Evolutionary conservation across 1,140 invertebrate species (phyloP).

Genomic region (Littorina saxatilis): DNA sequence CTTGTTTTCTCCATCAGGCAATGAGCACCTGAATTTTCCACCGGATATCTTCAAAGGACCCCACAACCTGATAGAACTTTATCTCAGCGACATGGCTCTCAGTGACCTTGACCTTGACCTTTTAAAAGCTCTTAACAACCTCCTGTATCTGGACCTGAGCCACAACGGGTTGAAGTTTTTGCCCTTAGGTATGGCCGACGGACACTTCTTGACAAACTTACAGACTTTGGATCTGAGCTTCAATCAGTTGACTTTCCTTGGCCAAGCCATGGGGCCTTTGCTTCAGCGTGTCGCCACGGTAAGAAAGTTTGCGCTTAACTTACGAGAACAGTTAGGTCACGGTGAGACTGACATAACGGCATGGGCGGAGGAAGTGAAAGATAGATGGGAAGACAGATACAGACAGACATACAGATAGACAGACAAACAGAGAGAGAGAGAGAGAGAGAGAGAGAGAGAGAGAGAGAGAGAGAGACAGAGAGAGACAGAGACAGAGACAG

Average conservation of each 20-base stretch:
- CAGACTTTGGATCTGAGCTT: not conserved
- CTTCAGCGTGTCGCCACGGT: not conserved
- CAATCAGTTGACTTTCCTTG: not conserved
- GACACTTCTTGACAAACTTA: not conserved
- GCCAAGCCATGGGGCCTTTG: not conserved
- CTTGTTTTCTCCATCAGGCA: conserved; percentile 2
- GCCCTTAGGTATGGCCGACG: not conserved
- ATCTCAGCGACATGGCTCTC: not conserved
- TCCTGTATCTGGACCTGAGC: not conserved
- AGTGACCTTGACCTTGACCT: not conserved
- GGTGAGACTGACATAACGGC: not conserved
- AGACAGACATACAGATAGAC: too few species aligned
- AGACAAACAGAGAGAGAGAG: too few species aligned
- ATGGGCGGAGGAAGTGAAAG: not conserved
- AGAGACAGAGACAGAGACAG: too few species aligned
- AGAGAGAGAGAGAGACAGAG: not conserved
- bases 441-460: not conserved
- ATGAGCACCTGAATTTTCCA: not conserved
- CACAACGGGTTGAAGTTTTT: not conserved
- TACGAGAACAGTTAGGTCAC: not conserved
- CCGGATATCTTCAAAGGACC: not conserved
- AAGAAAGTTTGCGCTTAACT: not conserved
- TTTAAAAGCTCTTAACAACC: conserved; percentile 1
- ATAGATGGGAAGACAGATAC: too few species aligned
- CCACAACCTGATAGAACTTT: not conserved